These are phyloP conservation scores for Syritta pipiens DNA, from an alignment of 2,888 invertebrate genomes.

Conservation along the genomic window DNA sequence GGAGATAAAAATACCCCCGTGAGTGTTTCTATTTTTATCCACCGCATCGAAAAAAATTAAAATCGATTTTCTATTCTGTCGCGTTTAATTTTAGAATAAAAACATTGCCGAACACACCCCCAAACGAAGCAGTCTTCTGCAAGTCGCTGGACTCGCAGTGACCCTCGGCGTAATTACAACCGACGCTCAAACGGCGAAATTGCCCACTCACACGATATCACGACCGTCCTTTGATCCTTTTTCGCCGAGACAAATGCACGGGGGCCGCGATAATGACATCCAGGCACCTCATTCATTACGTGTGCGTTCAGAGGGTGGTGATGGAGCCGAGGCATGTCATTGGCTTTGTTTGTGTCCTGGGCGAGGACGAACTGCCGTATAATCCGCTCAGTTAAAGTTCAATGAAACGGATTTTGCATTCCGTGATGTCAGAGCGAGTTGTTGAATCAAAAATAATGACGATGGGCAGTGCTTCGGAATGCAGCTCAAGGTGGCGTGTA, in stretches of 20 bases:
- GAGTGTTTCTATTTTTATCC: neutral
- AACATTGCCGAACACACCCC: neutral
- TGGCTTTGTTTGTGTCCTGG: slow-evolving; percentile 11
- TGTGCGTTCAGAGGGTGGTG: neutral
- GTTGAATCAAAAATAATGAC: slow-evolving; percentile 51
- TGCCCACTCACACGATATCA: slow-evolving; percentile 56
- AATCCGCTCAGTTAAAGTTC: slow-evolving; percentile 52
- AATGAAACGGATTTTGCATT: slow-evolving; percentile 51
- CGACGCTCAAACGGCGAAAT: slow-evolving; percentile 42
- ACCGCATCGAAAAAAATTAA: neutral
- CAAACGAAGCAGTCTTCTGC: neutral
- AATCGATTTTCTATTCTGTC: slow-evolving; percentile 3
- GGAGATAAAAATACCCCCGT: too few relatives aligned
- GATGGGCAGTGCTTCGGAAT: slow-evolving; percentile 9
- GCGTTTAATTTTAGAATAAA: neutral
- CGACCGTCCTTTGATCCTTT: slow-evolving; percentile 25
- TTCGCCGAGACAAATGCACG: slow-evolving; percentile 29
- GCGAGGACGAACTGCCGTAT: slow-evolving; percentile 4
- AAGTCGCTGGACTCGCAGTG: slow-evolving; percentile 33
- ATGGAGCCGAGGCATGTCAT: neutral
- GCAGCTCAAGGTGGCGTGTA: slow-evolving; percentile 13
- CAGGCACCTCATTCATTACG: slow-evolving; percentile 40
- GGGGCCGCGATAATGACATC: slow-evolving; percentile 15
- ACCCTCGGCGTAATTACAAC: slow-evolving; percentile 52
- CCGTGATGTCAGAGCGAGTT: neutral